phyloP scores from a whole-genome alignment of 2,888 invertebrate species.

The Nymphalis c-album region DNA sequence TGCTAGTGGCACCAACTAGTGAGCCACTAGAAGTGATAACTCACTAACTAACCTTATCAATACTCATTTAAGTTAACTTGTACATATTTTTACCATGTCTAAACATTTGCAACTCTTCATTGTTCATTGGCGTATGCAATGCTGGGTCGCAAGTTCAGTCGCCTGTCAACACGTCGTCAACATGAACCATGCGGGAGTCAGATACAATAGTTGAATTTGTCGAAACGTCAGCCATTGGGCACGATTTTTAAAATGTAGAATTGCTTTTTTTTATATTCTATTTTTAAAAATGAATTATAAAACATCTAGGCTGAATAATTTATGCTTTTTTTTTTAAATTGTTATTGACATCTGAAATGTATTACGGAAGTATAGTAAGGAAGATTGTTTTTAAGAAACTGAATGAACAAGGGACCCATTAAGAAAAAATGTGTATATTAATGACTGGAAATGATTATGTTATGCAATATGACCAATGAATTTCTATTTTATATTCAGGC shows the following conservation, averaged over 20 bases:
- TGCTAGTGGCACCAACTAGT: no score
- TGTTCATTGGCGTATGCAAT: conserved; percentile 60
- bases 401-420: conserved; percentile 26
- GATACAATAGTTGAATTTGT: conserved; percentile 16
- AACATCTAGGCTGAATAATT: no score
- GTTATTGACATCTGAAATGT: no score
- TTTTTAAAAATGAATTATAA: not conserved
- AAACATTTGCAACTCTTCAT: conserved; percentile 42
- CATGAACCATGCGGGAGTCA: conserved; percentile 51
- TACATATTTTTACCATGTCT: conserved; percentile 39
- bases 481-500: no score
- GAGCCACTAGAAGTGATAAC: no score
- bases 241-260: conserved; percentile 2
- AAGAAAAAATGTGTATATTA: conserved; percentile 64
- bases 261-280: not conserved
- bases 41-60: no score
- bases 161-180: conserved; percentile 70
- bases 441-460: conserved; percentile 49
- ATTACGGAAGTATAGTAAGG: no score
- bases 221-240: not conserved
- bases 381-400: not conserved
- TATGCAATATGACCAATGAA: conserved; percentile 41
- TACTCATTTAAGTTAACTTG: not conserved
- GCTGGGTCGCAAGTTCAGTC: conserved; percentile 68
- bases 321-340: not conserved